Evolutionary conservation across 2,113 vertebrate species (phyloP), one percentile per base, ranked within the genome.

Genomic region (Lipophrys pholis): DNA sequence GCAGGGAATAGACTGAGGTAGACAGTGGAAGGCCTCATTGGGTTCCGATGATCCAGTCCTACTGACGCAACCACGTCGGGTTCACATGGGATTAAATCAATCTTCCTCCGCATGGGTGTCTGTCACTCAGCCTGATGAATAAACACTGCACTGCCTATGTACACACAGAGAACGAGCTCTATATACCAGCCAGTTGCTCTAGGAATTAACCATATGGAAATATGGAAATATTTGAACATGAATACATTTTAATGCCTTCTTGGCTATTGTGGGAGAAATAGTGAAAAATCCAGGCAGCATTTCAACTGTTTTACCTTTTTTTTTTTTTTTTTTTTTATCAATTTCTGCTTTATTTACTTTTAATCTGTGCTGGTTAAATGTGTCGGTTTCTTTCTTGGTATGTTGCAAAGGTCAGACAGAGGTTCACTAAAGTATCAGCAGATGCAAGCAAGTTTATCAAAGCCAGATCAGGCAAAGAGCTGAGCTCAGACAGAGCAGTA

Each of bases 1-100:
- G 69, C 57, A 51, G 81, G 86, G 89, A 90, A 86, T 86, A 82
- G 46, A 53, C 61, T 16, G 57, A 76, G 75, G 79, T 60, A 73
- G 68, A 89, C 75, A 78, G 80, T 71, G 73, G 78, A 79, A 90
- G 83, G 90, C 82, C 71, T 94, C 91, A 88, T 91, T 93, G 78
- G 82, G 74, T 92, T 82, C 83, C 88, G 92, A 91, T 91, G 82
- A 86, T 84, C 84, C 90, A 84, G 67, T 73, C 69, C 55, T 63
- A 52, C 68, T 89, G 87, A 91, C 51, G 67, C 78, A 92, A 84
- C 80, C 55, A 38, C 38, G 48, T 67, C 52, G 17, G 58, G 48
- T 73, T 82, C 85, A 82, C 73, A 55, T 72, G 81, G 76, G 87
- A 87, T 38, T 30, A 57, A 78, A 84, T 85, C 60, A 61, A 64